These are phyloP conservation scores for Pocillopora damicornis DNA, from an alignment of 64 coral and sea anemone species.

Conservation along the genomic window DNA sequence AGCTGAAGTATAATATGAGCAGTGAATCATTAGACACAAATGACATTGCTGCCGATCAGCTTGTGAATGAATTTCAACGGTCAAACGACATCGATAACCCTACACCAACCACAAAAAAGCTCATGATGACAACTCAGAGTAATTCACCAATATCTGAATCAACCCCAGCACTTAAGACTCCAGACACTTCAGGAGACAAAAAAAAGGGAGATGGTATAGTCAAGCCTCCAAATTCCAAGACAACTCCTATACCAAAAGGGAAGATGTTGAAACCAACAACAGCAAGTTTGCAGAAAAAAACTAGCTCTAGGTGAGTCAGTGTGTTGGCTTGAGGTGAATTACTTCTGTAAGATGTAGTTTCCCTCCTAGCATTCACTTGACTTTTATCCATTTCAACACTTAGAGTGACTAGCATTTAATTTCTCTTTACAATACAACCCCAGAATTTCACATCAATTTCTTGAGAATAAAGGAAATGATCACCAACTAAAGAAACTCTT, in stretches of 20 bases:
- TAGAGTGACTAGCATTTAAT: too few relatives aligned
- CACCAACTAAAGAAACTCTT: too few relatives aligned
- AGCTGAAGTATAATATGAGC: constrained; percentile 82
- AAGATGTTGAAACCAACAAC: background rate
- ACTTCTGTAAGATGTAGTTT: too few relatives aligned
- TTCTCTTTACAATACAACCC: too few relatives aligned
- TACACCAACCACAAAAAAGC: background rate
- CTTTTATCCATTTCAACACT: too few relatives aligned
- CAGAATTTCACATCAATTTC: too few relatives aligned
- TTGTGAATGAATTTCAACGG: background rate
- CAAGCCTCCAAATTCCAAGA: background rate
- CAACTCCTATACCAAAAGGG: background rate
- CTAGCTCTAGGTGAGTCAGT: too few relatives aligned
- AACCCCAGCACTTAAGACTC: background rate
- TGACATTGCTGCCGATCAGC: background rate
- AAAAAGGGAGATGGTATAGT: too few relatives aligned
- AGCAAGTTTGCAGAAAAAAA: too few relatives aligned
- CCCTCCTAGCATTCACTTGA: too few relatives aligned
- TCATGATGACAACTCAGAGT: background rate
- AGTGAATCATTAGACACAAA: constrained; percentile 12
- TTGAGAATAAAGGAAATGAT: too few relatives aligned
- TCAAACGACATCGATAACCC: background rate
- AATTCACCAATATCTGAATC: background rate
- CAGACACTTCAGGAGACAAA: background rate
- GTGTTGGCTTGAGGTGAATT: too few relatives aligned